These are phyloP conservation scores for Glandiceps talaboti DNA, from an alignment of 53 echinoderm and acorn worm species.

Conservation along the genomic window DNA sequence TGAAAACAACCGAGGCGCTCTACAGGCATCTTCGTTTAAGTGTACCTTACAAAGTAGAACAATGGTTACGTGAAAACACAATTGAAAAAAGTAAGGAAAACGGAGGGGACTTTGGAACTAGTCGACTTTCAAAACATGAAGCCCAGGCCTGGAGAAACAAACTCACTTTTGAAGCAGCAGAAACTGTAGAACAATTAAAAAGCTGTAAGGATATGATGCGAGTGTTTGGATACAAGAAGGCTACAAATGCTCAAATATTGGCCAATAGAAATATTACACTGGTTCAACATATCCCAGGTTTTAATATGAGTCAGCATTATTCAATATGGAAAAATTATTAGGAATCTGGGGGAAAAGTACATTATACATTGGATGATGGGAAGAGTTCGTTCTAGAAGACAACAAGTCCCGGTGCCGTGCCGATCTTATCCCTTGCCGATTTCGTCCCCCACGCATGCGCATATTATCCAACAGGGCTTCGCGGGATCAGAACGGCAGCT, in stretches of 20 bases:
- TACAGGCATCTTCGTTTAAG: not conserved
- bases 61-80: not conserved
- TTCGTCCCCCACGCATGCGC: no score
- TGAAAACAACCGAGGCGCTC: not conserved
- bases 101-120: not conserved
- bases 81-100: not conserved
- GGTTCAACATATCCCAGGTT: not conserved
- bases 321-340: no score
- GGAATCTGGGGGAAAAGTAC: no score
- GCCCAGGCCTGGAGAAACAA: not conserved
- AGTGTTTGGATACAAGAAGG: not conserved
- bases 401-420: no score
- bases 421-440: no score
- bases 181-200: not conserved
- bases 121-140: not conserved
- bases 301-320: no score
- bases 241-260: not conserved
- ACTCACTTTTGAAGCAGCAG: not conserved
- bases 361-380: no score
- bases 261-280: not conserved
- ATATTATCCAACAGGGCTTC: no score
- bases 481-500: no score
- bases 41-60: not conserved
- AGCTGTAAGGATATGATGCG: not conserved
- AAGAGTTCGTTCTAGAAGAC: no score